These are phyloP conservation scores for Lucifuga dentata DNA, from an alignment of 2,113 vertebrate species.

Conservation along the genomic window DNA sequence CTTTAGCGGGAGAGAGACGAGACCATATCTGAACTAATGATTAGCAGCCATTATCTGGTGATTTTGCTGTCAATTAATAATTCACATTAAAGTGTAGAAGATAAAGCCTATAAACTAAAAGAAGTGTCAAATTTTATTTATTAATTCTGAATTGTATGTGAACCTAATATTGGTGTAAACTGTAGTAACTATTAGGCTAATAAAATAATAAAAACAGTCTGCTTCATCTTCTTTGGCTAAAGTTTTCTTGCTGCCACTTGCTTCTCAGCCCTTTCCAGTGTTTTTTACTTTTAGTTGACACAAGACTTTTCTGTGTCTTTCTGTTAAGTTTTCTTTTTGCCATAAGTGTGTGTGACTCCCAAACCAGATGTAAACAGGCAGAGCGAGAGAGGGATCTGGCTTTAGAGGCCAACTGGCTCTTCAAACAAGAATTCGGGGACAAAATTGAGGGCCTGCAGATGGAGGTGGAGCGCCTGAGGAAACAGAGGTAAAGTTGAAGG, in stretches of 20 bases:
- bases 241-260: slow-evolving; percentile 42
- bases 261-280: slow-evolving; percentile 63
- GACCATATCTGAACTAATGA: neutral
- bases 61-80: slow-evolving; percentile 38
- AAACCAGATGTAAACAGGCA: slow-evolving; percentile 94
- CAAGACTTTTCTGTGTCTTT: slow-evolving; percentile 18
- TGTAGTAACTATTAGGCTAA: slow-evolving; percentile 92
- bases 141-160: slow-evolving; percentile 87
- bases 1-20: neutral
- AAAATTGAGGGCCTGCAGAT: slow-evolving; percentile 95
- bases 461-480: slow-evolving; percentile 90
- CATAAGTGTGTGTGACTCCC: slow-evolving; percentile 91
- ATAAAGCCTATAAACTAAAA: slow-evolving; percentile 24
- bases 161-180: slow-evolving; percentile 92
- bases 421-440: slow-evolving; percentile 98
- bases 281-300: neutral
- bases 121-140: slow-evolving; percentile 70
- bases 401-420: slow-evolving; percentile 92
- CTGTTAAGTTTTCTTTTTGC: slow-evolving; percentile 79
- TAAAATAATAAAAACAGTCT: slow-evolving; percentile 87
- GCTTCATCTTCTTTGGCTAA: slow-evolving; percentile 81
- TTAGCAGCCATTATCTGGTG: slow-evolving; percentile 17
- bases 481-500: slow-evolving; percentile 84
- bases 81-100: slow-evolving; percentile 27
- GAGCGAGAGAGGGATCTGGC: slow-evolving; percentile 89